Conservation (phyloP, 2,113 vertebrate genomes). For the Pedionomus torquatus region DNA sequence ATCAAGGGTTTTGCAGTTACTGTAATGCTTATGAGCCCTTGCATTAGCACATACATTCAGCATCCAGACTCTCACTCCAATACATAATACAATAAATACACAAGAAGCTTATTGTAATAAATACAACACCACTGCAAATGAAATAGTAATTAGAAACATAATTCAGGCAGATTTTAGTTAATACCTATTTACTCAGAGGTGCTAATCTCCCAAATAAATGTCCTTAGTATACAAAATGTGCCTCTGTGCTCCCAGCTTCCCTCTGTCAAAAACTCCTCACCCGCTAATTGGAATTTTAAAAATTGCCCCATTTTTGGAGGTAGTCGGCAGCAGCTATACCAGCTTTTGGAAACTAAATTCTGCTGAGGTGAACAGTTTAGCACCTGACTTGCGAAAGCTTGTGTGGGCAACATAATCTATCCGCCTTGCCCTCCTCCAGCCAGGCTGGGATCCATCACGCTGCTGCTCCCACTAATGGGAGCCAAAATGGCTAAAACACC, state of each 20-base stretch:
- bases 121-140: slow-evolving; percentile 15
- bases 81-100: slow-evolving; percentile 23
- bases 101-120: slow-evolving; percentile 26
- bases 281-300: not conserved
- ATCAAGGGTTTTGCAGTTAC: not conserved
- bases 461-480: not conserved
- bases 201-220: slow-evolving; percentile 42
- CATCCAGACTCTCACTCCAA: not conserved
- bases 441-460: rapidly evolving
- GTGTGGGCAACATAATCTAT: not conserved
- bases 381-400: not conserved
- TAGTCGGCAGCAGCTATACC: not conserved
- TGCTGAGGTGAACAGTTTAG: not conserved
- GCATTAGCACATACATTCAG: not conserved
- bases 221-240: not conserved
- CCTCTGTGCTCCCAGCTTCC: not conserved
- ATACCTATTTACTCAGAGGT: slow-evolving; percentile 53
- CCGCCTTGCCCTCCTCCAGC: not conserved
- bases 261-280: not conserved
- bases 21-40: not conserved
- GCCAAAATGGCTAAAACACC: rapidly evolving
- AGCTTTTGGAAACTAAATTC: not conserved
- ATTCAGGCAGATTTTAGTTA: slow-evolving; percentile 61
- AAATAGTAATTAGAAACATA: slow-evolving; percentile 59
- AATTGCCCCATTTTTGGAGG: not conserved